These are phyloP conservation scores for Lethrus apterus DNA, from an alignment of 1,140 invertebrate genomes.

Conservation along the genomic window DNA sequence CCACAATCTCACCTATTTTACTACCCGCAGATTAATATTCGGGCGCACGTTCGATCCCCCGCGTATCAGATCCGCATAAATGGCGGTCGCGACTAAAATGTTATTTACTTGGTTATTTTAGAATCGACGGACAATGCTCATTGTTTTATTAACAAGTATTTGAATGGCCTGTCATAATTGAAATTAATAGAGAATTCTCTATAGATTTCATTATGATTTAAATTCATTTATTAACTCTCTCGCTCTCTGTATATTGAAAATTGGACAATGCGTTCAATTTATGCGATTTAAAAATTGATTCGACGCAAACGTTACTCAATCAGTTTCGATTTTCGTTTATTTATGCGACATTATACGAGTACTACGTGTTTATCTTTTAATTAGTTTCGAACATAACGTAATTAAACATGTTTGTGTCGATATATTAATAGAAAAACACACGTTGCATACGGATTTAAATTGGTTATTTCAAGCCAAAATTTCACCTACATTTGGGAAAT, in stretches of 20 bases:
- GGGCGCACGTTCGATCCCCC: slow-evolving; percentile 2
- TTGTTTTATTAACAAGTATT: slow-evolving; percentile 27
- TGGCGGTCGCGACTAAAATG: slow-evolving; percentile 20
- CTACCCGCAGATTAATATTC: background rate
- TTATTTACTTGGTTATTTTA: slow-evolving; percentile 29
- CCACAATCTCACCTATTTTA: no score
- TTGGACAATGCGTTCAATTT: slow-evolving; percentile 13
- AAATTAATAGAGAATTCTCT: slow-evolving; percentile 28
- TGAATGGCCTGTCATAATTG: slow-evolving; percentile 24
- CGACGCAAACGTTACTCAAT: no score
- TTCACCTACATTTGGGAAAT: no score
- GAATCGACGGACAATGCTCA: slow-evolving; percentile 20
- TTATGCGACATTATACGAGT: no score
- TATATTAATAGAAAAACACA: no score
- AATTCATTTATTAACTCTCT: slow-evolving; percentile 11
- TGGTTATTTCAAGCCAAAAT: no score
- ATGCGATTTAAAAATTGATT: no score
- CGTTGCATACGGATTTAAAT: no score
- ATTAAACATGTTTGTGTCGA: no score
- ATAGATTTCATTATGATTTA: slow-evolving; percentile 18
- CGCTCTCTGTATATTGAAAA: slow-evolving; percentile 12
- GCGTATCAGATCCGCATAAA: slow-evolving; percentile 6
- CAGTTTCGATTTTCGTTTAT: no score
- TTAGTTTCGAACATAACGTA: no score
- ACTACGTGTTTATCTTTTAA: no score